Evolutionary conservation across 2,797 vertebrate species (phyloP), one percentile per base, ranked within the genome.

Genomic region (Chaetodon trifasciatus): DNA sequence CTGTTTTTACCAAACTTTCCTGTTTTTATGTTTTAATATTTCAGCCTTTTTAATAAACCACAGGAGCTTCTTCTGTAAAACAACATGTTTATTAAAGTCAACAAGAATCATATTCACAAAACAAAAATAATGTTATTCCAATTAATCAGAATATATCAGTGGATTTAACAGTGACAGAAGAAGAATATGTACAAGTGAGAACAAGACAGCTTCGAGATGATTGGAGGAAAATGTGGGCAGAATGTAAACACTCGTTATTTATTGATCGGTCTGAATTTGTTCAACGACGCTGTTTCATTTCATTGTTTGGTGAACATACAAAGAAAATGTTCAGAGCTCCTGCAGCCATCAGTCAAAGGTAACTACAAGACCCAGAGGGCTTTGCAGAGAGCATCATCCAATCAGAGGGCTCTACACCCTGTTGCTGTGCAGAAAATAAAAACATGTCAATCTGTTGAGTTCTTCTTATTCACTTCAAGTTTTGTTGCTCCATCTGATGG

Each of bases 181-280:
- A n/a, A 19, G 44, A 84, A 9, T 81, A 63, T 81, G n/a, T 85
- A 81, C 78, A 85, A n/a, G 55, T 32, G 44, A 60, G 46, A 39
- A 28, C 52, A 17, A 3, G 17, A 50, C 19, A 3, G 35, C 50
- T 6, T 35, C 23, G 10, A 28, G 13, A 19, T 8, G 47, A 49
- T 46, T 21, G 46, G 24, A 63, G 13, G 8, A 60, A 7, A 4
- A 55, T 24, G 24, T 49, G 47, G 3, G 47, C 21, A 5, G n/a
- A 11, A n/a, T 28, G 61, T 60, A 39, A 69, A 64, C 72, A 72
- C 40, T 28, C 35, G 0, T 35, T 23, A 1, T 50, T 47, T 17
- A 15, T 16, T 8, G 32, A 1, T 15, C 0, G 5, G 8, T 17
- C 21, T 50, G 19, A 21, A 5, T 40, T 21, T 39, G 39, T 37